Conservation (phyloP, 2,888 invertebrate genomes). For the Diachrysia chrysitis region DNA sequence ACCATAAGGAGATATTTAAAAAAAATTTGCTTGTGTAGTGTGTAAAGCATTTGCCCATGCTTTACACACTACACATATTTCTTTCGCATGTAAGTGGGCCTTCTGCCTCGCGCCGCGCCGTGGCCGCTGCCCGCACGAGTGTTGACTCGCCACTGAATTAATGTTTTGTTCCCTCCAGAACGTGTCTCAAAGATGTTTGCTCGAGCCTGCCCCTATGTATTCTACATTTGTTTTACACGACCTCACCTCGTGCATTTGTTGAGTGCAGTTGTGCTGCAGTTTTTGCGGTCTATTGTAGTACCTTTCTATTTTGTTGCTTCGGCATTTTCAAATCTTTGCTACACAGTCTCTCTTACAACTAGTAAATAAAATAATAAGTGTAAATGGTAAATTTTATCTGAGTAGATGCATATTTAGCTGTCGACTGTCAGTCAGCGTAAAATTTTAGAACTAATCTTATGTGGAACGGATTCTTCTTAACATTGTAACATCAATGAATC, state of each 20-base stretch:
- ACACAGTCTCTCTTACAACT: background rate
- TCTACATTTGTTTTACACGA: slow-evolving; percentile 8
- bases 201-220: slow-evolving; percentile 13
- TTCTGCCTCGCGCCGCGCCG: slow-evolving; percentile 3
- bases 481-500: no score
- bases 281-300: background rate
- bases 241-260: slow-evolving; percentile 13
- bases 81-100: background rate
- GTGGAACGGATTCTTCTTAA: no score
- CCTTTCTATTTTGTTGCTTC: background rate
- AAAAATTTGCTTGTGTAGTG: no score
- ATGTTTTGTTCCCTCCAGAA: slow-evolving; percentile 51
- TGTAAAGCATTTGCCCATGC: no score
- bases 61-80: background rate
- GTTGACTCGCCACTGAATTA: slow-evolving; percentile 63
- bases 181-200: slow-evolving; percentile 39
- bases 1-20: no score
- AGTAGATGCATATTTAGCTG: background rate
- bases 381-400: background rate
- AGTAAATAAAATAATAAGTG: background rate
- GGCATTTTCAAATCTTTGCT: background rate
- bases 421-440: background rate
- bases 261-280: background rate
- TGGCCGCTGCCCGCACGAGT: slow-evolving; percentile 46
- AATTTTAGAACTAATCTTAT: no score